A percentile compares a stretch with the other conserved stretches of the same genome.
Conservation (phyloP, 2,888 invertebrate species). For the Thalpophila matura region DNA sequence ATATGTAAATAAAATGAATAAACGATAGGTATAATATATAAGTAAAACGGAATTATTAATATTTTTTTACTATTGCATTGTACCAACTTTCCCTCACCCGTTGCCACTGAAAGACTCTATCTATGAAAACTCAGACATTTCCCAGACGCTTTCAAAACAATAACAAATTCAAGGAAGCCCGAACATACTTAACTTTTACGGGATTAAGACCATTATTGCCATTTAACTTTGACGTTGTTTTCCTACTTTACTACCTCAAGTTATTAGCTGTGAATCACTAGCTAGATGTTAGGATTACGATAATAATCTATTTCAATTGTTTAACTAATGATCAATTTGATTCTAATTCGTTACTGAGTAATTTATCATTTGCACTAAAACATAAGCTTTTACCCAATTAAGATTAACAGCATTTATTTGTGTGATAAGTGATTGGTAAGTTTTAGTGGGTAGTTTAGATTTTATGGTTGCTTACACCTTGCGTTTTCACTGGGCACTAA, state of each 20-base stretch:
- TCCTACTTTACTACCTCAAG: neutral
- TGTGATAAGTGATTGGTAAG: slow-evolving; percentile 3
- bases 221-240: neutral
- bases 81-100: too few relatives aligned
- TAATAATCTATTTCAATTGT: slow-evolving; percentile 3
- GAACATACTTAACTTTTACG: neutral
- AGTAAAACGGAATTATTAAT: too few relatives aligned
- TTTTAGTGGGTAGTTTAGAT: slow-evolving; percentile 15
- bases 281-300: neutral
- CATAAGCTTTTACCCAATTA: slow-evolving; percentile 20
- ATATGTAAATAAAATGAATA: too few relatives aligned
- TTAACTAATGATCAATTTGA: neutral
- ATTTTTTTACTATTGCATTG: too few relatives aligned
- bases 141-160: too few relatives aligned
- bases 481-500: neutral
- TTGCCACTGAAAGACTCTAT: too few relatives aligned
- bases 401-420: slow-evolving; percentile 13
- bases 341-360: slow-evolving; percentile 2
- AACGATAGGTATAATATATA: too few relatives aligned
- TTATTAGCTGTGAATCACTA: slow-evolving; percentile 10
- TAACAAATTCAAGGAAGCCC: too few relatives aligned
- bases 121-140: too few relatives aligned
- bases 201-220: neutral
- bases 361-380: slow-evolving; percentile 40
- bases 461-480: neutral